phyloP scores from a whole-genome alignment of 2,888 invertebrate species.

The Piscicola geometra region DNA sequence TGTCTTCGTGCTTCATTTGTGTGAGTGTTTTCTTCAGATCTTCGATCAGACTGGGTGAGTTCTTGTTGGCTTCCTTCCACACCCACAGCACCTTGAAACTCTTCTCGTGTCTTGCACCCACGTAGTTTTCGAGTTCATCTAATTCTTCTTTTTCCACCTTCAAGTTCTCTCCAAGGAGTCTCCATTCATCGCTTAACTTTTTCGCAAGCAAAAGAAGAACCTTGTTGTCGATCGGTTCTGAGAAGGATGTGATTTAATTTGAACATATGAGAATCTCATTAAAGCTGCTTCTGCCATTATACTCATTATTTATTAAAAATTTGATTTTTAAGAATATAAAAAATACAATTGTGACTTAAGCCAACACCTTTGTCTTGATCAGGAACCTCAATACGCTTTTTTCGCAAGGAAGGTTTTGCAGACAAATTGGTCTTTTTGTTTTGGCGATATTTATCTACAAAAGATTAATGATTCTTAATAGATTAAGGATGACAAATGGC shows the following conservation, averaged over 20 bases:
- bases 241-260: constrained; percentile 6
- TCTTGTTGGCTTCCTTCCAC: constrained; percentile 34
- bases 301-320: background rate
- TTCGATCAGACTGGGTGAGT: background rate
- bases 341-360: no score
- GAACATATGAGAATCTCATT: background rate
- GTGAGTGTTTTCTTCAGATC: constrained; percentile 14
- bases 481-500: background rate
- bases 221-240: constrained; percentile 36
- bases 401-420: background rate
- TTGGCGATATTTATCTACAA: constrained; percentile 13
- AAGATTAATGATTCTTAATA: background rate
- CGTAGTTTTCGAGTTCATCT: constrained; percentile 37
- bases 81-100: constrained; percentile 39
- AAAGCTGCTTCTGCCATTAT: background rate
- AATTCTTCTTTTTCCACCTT: constrained; percentile 34
- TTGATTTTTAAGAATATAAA: no score
- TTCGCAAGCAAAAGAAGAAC: constrained; percentile 35
- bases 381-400: background rate
- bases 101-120: constrained; percentile 38
- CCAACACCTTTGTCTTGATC: constrained; percentile 6
- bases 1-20: constrained; percentile 19
- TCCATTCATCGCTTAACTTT: constrained; percentile 33
- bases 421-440: background rate
- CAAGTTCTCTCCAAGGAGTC: constrained; percentile 31